Base-by-base conservation (phyloP, 2,113 vertebrate genomes). In the Vicugna pacos region DNA sequence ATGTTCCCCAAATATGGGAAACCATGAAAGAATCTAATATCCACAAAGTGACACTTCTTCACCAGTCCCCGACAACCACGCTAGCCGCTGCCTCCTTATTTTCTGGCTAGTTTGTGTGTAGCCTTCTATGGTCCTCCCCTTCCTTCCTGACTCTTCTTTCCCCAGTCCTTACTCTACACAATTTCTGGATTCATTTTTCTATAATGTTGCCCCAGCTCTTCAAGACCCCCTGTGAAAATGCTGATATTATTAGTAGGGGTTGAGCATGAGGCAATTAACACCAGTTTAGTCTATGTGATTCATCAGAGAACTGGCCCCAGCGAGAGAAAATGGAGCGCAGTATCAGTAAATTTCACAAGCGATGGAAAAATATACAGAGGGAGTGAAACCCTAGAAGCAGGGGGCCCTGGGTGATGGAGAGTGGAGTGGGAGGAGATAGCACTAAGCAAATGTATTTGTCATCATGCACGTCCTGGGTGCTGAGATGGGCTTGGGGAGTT, bases 101-200 rank as follows among this genome's bases (percentile, higher is more conserved):
- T 54, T 8, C 2, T 0, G 4, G 42, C 42, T 69, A 2, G 13
- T 30, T 81, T 65, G 2, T 5, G 3, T 28, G 13, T 17, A 30
- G 19, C 64, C n/a, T 58, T 26, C 46, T 48, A 26, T 5, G 14
- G 1, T 70, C 80, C 81, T 72, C 42, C 19, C 3, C 30, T 30
- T 26, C 7, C 35, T 64, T 69, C 58, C 42, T 52, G 26, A 48
- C 8, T 15, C 32, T 46, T n/a, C 26, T 28, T 20, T 79, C 50
- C 77, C 22, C 46, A 15, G 26, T 19, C n/a, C 20, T 46, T 30
- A 50, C 16, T 2, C 38, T 46, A n/a, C 3, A 1, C 3, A 19
- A 42, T n/a, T 81, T 32, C 81, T 58, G n/a, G 32, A 64, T 50
- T 50, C 81, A 76, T 60, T 60, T 95, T 93, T 81, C 67, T 80